Conservation (phyloP, 2,888 invertebrate genomes). For the Junonia oenone region DNA sequence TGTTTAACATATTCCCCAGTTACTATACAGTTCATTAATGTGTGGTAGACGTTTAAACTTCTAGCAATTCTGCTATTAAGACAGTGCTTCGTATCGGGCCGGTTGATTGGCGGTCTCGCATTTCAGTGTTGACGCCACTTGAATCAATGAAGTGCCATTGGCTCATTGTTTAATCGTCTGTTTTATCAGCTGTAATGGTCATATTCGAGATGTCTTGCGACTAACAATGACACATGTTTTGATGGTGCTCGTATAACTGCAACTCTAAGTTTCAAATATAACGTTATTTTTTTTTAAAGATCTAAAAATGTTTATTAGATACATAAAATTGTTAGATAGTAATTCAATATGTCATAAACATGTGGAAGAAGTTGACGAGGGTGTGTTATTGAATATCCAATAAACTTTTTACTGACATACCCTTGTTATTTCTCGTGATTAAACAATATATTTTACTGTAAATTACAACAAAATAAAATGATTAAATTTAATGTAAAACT, state of each 20-base stretch:
- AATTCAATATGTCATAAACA: too few relatives aligned
- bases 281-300: neutral
- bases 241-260: neutral
- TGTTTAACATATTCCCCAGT: neutral
- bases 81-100: slow-evolving; percentile 20
- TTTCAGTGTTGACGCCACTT: slow-evolving; percentile 65
- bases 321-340: too few relatives aligned
- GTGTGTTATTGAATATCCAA: too few relatives aligned
- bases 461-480: too few relatives aligned
- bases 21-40: neutral
- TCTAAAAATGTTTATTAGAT: neutral
- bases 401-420: too few relatives aligned
- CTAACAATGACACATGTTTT: slow-evolving; percentile 5
- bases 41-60: neutral
- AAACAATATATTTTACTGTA: too few relatives aligned
- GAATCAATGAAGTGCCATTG: slow-evolving; percentile 71
- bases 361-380: too few relatives aligned
- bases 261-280: neutral
- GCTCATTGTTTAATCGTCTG: slow-evolving; percentile 71
- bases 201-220: slow-evolving; percentile 28
- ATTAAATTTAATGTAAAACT: too few relatives aligned
- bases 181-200: slow-evolving; percentile 70
- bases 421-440: too few relatives aligned
- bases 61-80: slow-evolving; percentile 9
- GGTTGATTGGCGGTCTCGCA: slow-evolving; percentile 62